Percentiles rank a stretch among this genome's conserved stretches.
phyloP scores from a whole-genome alignment of 1,140 invertebrate species.

The Solenopsis invicta region DNA sequence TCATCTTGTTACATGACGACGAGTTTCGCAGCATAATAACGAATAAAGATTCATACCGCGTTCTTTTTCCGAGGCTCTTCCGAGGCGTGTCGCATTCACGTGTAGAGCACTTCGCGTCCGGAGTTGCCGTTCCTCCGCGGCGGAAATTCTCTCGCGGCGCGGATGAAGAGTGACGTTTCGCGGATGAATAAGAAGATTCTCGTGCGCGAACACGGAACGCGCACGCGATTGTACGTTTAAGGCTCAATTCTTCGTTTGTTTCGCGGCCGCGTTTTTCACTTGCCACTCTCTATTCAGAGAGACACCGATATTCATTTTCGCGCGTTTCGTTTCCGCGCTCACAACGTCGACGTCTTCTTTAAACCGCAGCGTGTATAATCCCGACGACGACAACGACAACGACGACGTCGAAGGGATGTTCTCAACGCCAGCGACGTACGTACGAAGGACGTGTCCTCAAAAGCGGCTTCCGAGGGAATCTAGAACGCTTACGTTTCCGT shows the following conservation, averaged over 20 bases:
- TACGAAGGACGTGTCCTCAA: slow-evolving; percentile 37
- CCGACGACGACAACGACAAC: not conserved
- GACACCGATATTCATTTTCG: not conserved
- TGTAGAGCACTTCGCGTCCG: not conserved
- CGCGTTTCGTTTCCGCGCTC: not conserved
- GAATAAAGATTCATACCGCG: not conserved
- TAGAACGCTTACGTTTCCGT: slow-evolving; percentile 22
- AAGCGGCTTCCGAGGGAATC: slow-evolving; percentile 35
- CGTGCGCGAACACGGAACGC: slow-evolving; percentile 7
- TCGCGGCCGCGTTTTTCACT: not conserved
- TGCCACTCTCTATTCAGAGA: slow-evolving; percentile 20
- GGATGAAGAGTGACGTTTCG: slow-evolving; percentile 25
- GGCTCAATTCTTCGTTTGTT: slow-evolving; percentile 11
- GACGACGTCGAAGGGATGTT: not conserved
- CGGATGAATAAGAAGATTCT: slow-evolving; percentile 44
- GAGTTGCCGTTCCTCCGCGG: not conserved
- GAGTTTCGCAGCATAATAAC: not conserved
- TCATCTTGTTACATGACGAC: slow-evolving; percentile 3
- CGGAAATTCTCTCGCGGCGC: slow-evolving; percentile 11
- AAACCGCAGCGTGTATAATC: slow-evolving; percentile 10
- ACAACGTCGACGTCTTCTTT: slow-evolving; percentile 4
- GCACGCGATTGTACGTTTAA: slow-evolving; percentile 59
- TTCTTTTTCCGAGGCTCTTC: slow-evolving; percentile 1
- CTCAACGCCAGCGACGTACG: not conserved
- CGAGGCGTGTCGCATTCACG: slow-evolving; percentile 9